Conservation (phyloP, 2,797 vertebrate genomes). For the Rhynchotus rufescens region DNA sequence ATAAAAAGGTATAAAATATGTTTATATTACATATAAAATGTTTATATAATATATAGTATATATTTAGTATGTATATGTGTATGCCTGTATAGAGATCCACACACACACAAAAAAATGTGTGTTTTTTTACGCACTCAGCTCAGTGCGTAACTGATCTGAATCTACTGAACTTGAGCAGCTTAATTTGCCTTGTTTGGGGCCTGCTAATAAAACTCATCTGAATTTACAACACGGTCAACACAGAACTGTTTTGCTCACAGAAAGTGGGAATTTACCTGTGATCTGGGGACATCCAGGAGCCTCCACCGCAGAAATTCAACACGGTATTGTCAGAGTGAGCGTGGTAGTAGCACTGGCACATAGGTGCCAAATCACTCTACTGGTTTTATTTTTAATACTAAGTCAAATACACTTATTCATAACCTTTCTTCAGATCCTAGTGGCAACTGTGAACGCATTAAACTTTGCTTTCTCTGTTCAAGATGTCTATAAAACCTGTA, state of each 20-base stretch:
- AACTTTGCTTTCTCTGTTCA: constrained; percentile 55
- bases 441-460: constrained; percentile 50
- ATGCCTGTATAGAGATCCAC: too few species aligned
- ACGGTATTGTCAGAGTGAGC: not conserved
- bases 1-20: too few species aligned
- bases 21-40: not conserved
- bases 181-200: not conserved
- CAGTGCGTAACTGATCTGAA: not conserved
- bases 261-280: not conserved
- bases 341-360: not conserved
- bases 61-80: too few species aligned
- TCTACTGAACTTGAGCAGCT: not conserved
- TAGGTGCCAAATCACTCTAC: not conserved
- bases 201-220: not conserved
- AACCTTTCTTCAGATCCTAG: constrained; percentile 24
- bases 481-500: constrained; percentile 48
- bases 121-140: not conserved
- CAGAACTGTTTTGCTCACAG: not conserved
- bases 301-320: not conserved
- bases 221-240: rapidly evolving
- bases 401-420: constrained; percentile 42
- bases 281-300: not conserved
- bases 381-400: not conserved
- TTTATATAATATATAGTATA: too few species aligned
- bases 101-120: too few species aligned